Evolutionary conservation across 2,113 vertebrate genomes (phyloP), one percentile per base, ranked within the genome.

Genomic region (Blennius ocellaris): DNA sequence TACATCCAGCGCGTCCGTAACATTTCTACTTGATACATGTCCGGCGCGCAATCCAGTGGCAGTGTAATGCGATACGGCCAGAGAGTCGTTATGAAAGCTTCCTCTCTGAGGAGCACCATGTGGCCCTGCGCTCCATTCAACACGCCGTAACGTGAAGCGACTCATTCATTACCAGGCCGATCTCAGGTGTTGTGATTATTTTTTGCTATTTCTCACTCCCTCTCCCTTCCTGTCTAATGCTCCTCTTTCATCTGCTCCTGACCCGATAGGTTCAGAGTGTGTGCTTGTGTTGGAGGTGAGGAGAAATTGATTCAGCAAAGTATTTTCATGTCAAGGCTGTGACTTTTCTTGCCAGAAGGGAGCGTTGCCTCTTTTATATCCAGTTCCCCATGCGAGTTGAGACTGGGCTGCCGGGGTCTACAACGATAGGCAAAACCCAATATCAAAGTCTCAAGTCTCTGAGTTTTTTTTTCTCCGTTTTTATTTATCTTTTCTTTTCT

Each of bases 241-340:
- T 41, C 21, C 6, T 39, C 67, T 62, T 67, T 52, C 57, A 45
- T 80, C 65, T 56, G 16, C 50, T 65, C 45, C 63, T 76, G 72
- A 72, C 67, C 75, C 17, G 2, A 41, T 71, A 44, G 53, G 58
- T 75, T 69, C 53, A 64, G 6, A 51, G 58, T 48, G 47, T 69
- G 45, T 30, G 11, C 59, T 58, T 67, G 39, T 1, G 6, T 6
- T 11, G 52, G 58, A 67, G 57, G 52, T 36, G 60, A 73, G 70
- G 75, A 4, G 78, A 73, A 90, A 90, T 90, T 82, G 85, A 90
- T 92, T 89, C 68, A 8, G 45, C 49, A 48, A 62, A 73, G 59
- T 73, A 71, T 89, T 87, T 91, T 79, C 65, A 75, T 83, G 79
- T 81, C 21, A 30, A 30, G 21, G 21, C 21, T 30, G 21, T 30